Conservation (phyloP, 2,888 invertebrate species). For the Xanthorhoe spadicearia region DNA sequence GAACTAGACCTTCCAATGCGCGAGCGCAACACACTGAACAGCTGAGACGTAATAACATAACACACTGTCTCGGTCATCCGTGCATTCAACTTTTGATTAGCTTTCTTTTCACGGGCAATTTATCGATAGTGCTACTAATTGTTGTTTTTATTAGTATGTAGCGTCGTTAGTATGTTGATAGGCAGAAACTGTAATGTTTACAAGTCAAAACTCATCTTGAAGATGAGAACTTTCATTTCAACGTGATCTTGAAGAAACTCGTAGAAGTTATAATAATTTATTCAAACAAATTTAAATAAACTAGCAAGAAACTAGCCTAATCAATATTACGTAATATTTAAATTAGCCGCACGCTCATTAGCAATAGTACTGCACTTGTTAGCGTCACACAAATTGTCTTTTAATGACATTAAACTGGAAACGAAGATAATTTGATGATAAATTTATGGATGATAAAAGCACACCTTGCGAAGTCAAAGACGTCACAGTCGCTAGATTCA, state of each 20-base stretch:
- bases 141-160: conserved; percentile 33
- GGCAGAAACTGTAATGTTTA: conserved; percentile 14
- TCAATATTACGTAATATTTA: conserved; percentile 36
- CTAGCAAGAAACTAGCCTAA: too few relatives aligned
- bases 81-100: conserved; percentile 85
- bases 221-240: conserved; percentile 13
- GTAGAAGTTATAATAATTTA: conserved; percentile 18
- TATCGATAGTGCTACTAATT: conserved; percentile 60
- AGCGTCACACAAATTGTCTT: conserved; percentile 26
- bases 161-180: conserved; percentile 16
- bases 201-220: neutral
- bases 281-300: conserved; percentile 33
- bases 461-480: conserved; percentile 6
- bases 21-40: conserved; percentile 79
- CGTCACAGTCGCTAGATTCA: conserved; percentile 37
- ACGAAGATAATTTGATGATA: conserved; percentile 1
- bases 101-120: conserved; percentile 79
- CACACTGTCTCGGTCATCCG: conserved; percentile 85
- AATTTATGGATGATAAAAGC: neutral
- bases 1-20: conserved; percentile 84
- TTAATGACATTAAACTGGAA: conserved; percentile 24
- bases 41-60: conserved; percentile 84
- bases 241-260: conserved; percentile 14
- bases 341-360: conserved; percentile 39
- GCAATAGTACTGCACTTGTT: conserved; percentile 30